Evolutionary conservation across 2,888 invertebrate genomes (phyloP), one percentile per base, ranked within the genome.

Genomic region (Pharmacophagus antenor): DNA sequence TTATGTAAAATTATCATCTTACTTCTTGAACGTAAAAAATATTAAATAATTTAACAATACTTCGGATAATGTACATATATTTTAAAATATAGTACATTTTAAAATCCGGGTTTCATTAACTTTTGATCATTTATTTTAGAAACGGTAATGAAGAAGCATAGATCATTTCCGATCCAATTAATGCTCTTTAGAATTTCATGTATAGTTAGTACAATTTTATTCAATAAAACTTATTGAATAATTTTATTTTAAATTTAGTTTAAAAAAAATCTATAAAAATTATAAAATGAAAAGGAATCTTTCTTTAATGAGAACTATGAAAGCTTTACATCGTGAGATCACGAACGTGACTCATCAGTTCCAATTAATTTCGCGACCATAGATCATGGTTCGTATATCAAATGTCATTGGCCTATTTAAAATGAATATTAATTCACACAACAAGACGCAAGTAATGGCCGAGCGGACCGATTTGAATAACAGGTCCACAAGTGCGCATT

Each of bases 391-490:
- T 68, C 67, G 69, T 67, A 69, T 72, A 76, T 75, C 68, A 72
- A 73, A 72, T 79, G 83, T 75, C 78, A 82, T 79, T 85, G 84
- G 82, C 84, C 85, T 71, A 85, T 80, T 72, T 79, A 67, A 60
- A 65, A 58, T 25, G 67, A 63, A 69, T 67, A 66, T 69, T 66
- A 68, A 70, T 68, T 71, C 64, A 69, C 66, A 60, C 63, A 68
- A 64, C 48, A 44, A 62, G 58, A 64, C 42, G 47, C 54, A 46
- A 63, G 62, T 47, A 63, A 63, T 52, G 62, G 60, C 56, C 61
- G 51, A 18, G 31, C 59, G 56, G 49, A 66, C 10, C 63, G 65
- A 72, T 71, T 72, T 67, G 67, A 70, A 71, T 69, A 66, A 68
- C 64, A 56, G 65, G 68, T 69, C 69, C 56, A 12, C 31, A 52